These are phyloP conservation scores for Rotaria magnacalcarata DNA, from an alignment of 2,888 invertebrate species.

Conservation along the genomic window DNA sequence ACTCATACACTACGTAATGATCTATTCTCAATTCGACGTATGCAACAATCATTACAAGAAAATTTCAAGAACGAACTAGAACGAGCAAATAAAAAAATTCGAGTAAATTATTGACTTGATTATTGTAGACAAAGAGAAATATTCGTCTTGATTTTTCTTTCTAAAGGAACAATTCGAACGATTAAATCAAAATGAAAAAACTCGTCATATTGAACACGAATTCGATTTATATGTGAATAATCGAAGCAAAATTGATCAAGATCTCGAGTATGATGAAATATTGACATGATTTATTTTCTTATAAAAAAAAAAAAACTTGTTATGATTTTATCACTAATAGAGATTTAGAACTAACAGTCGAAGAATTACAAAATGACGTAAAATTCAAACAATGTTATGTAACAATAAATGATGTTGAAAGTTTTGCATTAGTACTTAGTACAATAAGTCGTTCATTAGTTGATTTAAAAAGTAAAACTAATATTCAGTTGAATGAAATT, in stretches of 20 bases:
- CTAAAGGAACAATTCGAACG: neutral
- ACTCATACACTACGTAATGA: conserved; percentile 10
- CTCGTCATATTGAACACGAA: neutral
- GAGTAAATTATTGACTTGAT: neutral
- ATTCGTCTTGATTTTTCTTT: neutral
- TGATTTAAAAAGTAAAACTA: conserved; percentile 69
- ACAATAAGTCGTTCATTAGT: conserved; percentile 69
- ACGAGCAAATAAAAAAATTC: neutral
- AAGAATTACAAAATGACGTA: conserved; percentile 86
- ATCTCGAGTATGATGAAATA: neutral
- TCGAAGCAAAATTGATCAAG: conserved; percentile 35
- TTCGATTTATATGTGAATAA: neutral
- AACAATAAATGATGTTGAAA: conserved; percentile 94
- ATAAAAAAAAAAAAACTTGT: neutral
- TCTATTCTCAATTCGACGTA: neutral
- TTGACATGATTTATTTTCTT: neutral
- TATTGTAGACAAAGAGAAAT: no score
- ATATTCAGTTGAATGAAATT: neutral
- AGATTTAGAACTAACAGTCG: conserved; percentile 87
- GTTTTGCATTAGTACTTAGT: conserved; percentile 66
- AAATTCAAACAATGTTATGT: conserved; percentile 90
- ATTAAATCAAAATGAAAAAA: neutral
- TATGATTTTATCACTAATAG: conserved; percentile 58
- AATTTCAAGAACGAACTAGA: neutral
- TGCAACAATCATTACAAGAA: conserved; percentile 20